Evolutionary conservation across 2,113 vertebrate genomes (phyloP), one percentile per base, ranked within the genome.

Genomic region (Poeciliopsis turrubarensis): DNA sequence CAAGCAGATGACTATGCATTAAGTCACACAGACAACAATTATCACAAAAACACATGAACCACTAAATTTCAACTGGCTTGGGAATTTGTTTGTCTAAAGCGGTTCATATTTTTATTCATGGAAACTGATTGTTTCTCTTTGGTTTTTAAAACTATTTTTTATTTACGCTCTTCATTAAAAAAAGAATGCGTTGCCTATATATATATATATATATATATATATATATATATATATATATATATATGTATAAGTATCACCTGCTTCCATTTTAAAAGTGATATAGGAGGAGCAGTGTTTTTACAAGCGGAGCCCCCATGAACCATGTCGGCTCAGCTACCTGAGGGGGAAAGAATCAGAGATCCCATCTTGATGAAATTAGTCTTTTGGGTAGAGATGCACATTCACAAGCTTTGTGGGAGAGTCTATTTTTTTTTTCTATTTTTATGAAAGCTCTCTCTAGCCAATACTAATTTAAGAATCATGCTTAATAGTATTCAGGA

Each of bases 231-330:
- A n/a, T n/a, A n/a, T n/a, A n/a, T n/a, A n/a, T n/a, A n/a, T n/a
- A n/a, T n/a, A n/a, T n/a, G n/a, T n/a, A n/a, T 47, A 19, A 47
- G 44, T 17, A 17, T 47, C 44, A 47, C 44, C 44, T 68, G 62
- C 71, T 68, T 72, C 81, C 70, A 89, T 86, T 83, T 84, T 71
- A 72, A 79, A 19, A 47, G 78, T 81, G 84, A 92, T 83, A 81
- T 32, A 77, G 86, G 86, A 39, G 80, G 64, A 86, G 87, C 87
- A 29, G 29, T 79, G 89, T 85, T 92, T 92, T 93, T 87, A 92
- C 86, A 85, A 87, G 87, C 74, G 17, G 25, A 75, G 91, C 78
- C 89, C 84, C 68, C 68, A n/a, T 92, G 89, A 93, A 90, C 90
- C 88, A 63, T 86, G 87, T 91, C 84, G 72, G 70, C 60, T 73